Evolutionary conservation across 2,888 invertebrate species (phyloP), one percentile per base, ranked within the genome.

Genomic region (Eledona agricola): DNA sequence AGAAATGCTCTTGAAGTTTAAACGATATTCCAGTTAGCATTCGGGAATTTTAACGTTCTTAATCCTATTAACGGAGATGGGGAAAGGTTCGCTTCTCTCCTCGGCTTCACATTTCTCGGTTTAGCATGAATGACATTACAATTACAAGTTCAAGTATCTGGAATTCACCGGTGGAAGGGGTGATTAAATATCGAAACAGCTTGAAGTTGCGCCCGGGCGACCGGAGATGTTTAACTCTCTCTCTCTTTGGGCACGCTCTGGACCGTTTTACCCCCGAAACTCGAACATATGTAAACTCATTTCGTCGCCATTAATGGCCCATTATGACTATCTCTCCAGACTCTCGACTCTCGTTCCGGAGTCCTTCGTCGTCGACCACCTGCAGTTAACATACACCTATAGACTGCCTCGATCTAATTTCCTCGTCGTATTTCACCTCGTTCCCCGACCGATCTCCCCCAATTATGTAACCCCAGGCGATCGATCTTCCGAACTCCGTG

Each of bases 211-310:
- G 40, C 34, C 34, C 46, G 55, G 55, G 35, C 31, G 60, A 58
- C 60, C 60, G 55, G 46, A 32, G 32, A 49, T 35, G 54, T 60
- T 22, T 28, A 38, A 35, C 17, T 17, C 46, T 11, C 34, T 26
- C 23, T 16, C 42, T 5, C 37, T 40, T 49, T 31, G 20, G 9
- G 22, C 31, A 23, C 6, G 20, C 9, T 23, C 45, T 59, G 58
- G 57, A 13, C 51, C 7, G 35, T 51, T 58, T 45, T 47, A 51
- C 35, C 50, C 53, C 43, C 45, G 52, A 49, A 59, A 57, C 57
- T 46, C 38, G 58, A 55, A 63, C 64, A 64, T 62, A 62, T 66
- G 64, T 66, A 66, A 65, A 66, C 64, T 58, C 62, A 63, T 66
- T 65, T 59, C 61, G 62, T 55, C 55, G 54, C 54, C 61, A 57